phyloP scores from a whole-genome alignment of 2,797 vertebrate species.

The Amblyopsis hoosieri region DNA sequence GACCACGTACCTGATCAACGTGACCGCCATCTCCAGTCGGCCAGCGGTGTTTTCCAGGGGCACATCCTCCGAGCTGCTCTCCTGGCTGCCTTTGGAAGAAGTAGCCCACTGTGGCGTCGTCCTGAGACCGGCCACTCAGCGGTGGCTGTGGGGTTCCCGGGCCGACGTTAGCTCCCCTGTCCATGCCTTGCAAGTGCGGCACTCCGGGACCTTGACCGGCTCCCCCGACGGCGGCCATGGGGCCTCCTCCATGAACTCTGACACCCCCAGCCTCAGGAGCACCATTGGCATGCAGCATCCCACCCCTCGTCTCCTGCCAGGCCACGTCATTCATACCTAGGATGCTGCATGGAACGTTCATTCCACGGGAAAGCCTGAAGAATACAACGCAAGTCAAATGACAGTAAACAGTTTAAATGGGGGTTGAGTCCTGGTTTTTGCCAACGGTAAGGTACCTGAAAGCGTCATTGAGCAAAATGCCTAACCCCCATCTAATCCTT shows the following conservation, averaged over 20 bases:
- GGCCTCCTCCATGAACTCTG: constrained; percentile 65
- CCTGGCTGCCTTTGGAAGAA: constrained; percentile 81
- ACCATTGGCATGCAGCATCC: constrained; percentile 78
- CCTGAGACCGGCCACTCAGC: constrained; percentile 76
- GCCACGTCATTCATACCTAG: constrained; percentile 84
- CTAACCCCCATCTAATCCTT: too few relatives aligned
- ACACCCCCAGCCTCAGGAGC: constrained; percentile 73
- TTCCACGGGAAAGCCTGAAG: constrained; percentile 75
- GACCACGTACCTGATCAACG: constrained; percentile 59
- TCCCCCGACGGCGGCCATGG: constrained; percentile 65
- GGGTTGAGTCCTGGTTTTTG: too few relatives aligned
- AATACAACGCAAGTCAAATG: background rate
- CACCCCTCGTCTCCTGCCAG: constrained; percentile 83
- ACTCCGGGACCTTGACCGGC: constrained; percentile 61
- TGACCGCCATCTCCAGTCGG: constrained; percentile 73
- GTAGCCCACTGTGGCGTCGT: constrained; percentile 75
- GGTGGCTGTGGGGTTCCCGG: constrained; percentile 69
- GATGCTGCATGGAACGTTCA: constrained; percentile 83
- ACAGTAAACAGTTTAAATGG: too few relatives aligned
- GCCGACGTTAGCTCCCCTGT: constrained; percentile 62
- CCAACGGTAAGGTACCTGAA: too few relatives aligned
- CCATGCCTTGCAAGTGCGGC: constrained; percentile 71
- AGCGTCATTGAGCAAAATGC: too few relatives aligned
- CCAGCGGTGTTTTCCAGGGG: constrained; percentile 73
- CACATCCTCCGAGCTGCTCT: constrained; percentile 74